Percentiles rank a stretch among this genome's conserved stretches.
These are phyloP conservation scores for Excalfactoria chinensis DNA, from an alignment of 2,113 vertebrate species.

Conservation along the genomic window DNA sequence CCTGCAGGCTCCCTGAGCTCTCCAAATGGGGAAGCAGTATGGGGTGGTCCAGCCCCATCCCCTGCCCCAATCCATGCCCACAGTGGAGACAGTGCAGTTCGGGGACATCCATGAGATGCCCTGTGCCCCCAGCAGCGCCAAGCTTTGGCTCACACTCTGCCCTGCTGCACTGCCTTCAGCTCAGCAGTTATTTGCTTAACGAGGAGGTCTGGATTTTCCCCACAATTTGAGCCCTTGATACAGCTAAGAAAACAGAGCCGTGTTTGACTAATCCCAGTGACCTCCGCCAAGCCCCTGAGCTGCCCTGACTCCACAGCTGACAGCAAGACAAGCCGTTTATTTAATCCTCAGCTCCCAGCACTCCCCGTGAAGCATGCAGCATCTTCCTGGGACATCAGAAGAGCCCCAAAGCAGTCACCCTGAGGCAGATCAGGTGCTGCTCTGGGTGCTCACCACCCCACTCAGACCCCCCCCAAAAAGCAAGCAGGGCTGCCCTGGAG, in stretches of 20 bases:
- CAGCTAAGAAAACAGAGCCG: conserved; percentile 60
- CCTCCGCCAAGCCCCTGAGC: background rate
- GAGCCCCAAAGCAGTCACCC: background rate
- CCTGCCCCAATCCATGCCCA: background rate
- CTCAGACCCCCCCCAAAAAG: background rate
- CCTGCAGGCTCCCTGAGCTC: background rate
- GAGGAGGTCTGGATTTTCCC: conserved; percentile 51
- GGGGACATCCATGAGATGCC: background rate
- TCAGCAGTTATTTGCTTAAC: background rate
- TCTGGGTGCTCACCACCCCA: rapidly evolving
- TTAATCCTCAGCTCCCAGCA: background rate
- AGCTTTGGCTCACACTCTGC: background rate
- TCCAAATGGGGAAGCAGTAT: background rate
- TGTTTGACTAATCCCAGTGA: conserved; percentile 52
- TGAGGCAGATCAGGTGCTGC: rapidly evolving
- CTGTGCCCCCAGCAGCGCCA: rapidly evolving
- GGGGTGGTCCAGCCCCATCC: background rate
- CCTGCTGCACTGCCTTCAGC: background rate
- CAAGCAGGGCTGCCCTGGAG: background rate
- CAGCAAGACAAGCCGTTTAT: background rate
- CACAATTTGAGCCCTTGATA: conserved; percentile 58
- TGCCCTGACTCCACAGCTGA: background rate
- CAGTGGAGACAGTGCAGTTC: background rate
- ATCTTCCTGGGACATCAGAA: rapidly evolving
- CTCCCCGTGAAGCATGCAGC: background rate